Evolutionary conservation across 2,888 invertebrate genomes (phyloP), one percentile per base, ranked within the genome.

Genomic region (Cheilosia grossa): DNA sequence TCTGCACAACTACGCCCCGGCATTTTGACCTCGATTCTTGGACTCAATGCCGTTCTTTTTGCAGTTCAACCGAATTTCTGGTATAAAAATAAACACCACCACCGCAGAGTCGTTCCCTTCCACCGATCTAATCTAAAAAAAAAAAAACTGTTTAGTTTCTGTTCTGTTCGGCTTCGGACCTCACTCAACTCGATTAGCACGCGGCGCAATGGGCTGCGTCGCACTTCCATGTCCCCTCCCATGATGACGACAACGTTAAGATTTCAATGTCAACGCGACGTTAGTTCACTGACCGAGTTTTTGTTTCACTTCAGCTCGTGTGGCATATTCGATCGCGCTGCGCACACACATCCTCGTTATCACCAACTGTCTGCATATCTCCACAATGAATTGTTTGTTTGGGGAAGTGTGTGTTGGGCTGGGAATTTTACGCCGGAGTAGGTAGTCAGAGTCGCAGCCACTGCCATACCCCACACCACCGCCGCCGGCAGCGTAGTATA

Each of bases 281-380:
- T 81, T 74, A 87, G 87, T 87, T 87, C 87, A 87, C 79, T 87
- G 87, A 87, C 87, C 87, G 83, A 83, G 74, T 80, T 87, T 82
- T 86, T 82, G 72, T 78, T 74, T 79, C 83, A 54, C 54, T 83
- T 59, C 33, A 47, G 9, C 74, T 9, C 33, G 17, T 13, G 51
- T 15, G 9, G 9, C 7, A 49, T 4, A 21, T 7, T 13, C 10
- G 64, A 58, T 64, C 63, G 53, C 37, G 13, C 37, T 13, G 37
- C 37, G 37, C 37, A 37, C 47, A 49, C 42, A 49, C 33, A 44
- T 33, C 47, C 67, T 42, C 33, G 24, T 64, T 51, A 51, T 63
- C 70, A 72, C 61, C 56, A 63, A 53, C 49, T 64, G 79, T 74
- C 82, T 79, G 78, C 69, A 63, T 78, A 54, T 54, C 30, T 24